These are phyloP conservation scores for Neotoma lepida DNA, from an alignment of 2,113 vertebrate species.

Conservation along the genomic window DNA sequence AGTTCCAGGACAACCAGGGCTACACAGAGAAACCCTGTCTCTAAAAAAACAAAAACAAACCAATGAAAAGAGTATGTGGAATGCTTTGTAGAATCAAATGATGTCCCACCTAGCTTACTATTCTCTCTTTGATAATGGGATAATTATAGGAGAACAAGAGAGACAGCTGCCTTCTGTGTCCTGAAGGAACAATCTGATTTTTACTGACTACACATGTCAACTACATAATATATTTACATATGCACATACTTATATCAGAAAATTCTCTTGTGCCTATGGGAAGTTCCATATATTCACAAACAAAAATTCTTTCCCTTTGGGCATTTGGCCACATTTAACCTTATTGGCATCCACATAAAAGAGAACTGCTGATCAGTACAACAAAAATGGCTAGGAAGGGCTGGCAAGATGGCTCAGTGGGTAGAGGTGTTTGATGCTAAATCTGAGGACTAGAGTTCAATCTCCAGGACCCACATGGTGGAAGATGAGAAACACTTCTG, in stretches of 20 bases:
- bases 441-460: background rate
- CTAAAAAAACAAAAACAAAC: background rate
- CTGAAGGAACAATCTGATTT: constrained; percentile 29
- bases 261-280: background rate
- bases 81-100: background rate
- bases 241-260: constrained; percentile 7
- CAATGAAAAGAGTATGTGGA: background rate
- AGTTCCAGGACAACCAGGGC: too few relatives aligned
- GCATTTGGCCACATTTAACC: background rate
- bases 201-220: constrained; percentile 50
- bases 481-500: background rate
- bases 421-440: background rate
- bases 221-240: background rate
- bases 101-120: background rate
- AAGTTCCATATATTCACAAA: background rate
- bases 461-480: background rate
- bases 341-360: background rate
- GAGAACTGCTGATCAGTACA: background rate
- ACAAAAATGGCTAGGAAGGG: constrained; percentile 11
- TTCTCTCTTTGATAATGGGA: background rate
- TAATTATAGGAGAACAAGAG: constrained; percentile 19
- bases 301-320: background rate
- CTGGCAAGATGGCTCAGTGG: background rate
- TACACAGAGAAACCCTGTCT: too few relatives aligned
- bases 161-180: background rate